Base-by-base conservation (phyloP, 2,113 vertebrate species). In the Engraulis encrasicolus region DNA sequence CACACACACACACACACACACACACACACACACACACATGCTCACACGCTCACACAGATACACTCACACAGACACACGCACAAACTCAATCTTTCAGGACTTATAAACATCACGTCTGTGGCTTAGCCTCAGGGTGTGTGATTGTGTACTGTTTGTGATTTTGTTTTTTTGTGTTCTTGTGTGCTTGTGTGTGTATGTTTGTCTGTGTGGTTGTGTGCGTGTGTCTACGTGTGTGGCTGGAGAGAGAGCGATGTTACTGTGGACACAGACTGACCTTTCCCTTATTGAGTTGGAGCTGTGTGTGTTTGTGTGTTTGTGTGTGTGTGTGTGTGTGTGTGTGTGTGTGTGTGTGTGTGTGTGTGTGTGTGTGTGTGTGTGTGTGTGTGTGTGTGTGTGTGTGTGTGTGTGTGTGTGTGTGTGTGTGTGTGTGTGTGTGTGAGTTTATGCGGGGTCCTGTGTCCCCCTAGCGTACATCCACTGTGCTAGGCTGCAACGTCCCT, bases 211-310 rank as follows among this genome's bases (percentile, higher is more conserved):
- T n/a, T n/a, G n/a, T n/a, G n/a, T n/a, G n/a, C n/a, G n/a, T n/a
- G n/a, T n/a, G 83, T 45, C 4, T 45, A 9, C 9, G 40, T 45
- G 40, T 45, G 40, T 45, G 40, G 40, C 40, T 9, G 9, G 40
- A 9, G 4, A 3, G 40, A 45, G 40, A 45, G 40, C 40, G 3
- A 9, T 45, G 3, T 45, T 45, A 45, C 4, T 45, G 40, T 45
- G 40, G 90, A 91, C 88, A 88, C 85, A 86, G 45, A 79, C 85
- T 91, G 90, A 93, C 92, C 93, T 93, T 93, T 93, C 87, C 84
- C 85, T 91, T 90, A 93, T 92, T 90, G 90, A 92, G 90, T 93
- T 93, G 91, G 83, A 61, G 19, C 91, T 90, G 92, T 93, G 91
- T 87, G 85, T 93, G 93, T 93, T 93, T 84, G 89, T n/a, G 80